Evolutionary conservation across 2,797 vertebrate genomes (phyloP).

Genomic region (Coilia nasus): DNA sequence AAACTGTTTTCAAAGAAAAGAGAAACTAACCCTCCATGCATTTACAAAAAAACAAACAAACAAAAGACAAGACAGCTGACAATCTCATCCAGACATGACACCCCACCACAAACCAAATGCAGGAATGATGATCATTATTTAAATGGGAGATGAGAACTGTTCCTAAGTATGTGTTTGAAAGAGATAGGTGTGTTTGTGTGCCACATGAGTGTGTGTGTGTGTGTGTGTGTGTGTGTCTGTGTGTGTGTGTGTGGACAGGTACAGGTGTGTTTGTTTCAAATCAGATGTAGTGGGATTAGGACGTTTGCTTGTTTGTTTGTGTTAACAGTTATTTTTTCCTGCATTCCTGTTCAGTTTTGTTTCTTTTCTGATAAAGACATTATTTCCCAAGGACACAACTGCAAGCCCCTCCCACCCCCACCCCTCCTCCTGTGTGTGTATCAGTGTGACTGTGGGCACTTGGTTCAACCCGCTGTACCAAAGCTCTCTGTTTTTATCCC

Average conservation of each 20-base stretch:
- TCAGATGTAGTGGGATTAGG: slow-evolving; percentile 58
- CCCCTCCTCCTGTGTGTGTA: not conserved
- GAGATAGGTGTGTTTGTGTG: slow-evolving; percentile 22
- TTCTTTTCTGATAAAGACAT: slow-evolving; percentile 44
- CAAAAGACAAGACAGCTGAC: slow-evolving; percentile 37
- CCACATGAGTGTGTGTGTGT: slow-evolving; percentile 22
- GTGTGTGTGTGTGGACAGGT: slow-evolving; percentile 28
- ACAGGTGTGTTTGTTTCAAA: slow-evolving; percentile 41
- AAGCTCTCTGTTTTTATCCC: slow-evolving; percentile 74
- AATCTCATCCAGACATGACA: slow-evolving; percentile 48
- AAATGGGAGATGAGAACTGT: slow-evolving; percentile 50
- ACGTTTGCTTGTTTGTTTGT: slow-evolving; percentile 26
- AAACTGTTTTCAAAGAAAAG: slow-evolving; percentile 34
- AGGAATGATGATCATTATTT: slow-evolving; percentile 49
- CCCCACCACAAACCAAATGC: slow-evolving; percentile 42
- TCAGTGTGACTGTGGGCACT: slow-evolving; percentile 78
- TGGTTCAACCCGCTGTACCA: slow-evolving; percentile 74
- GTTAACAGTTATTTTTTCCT: slow-evolving; percentile 38
- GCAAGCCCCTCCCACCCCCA: slow-evolving; percentile 72
- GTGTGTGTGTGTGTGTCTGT: not conserved
- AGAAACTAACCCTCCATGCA: not conserved
- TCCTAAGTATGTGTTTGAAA: slow-evolving; percentile 52
- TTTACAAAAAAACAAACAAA: slow-evolving; percentile 8
- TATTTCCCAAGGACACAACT: slow-evolving; percentile 47
- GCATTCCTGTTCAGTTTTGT: slow-evolving; percentile 79